These are phyloP conservation scores for Pagetopsis macropterus DNA, from an alignment of 2,797 vertebrate species.

Conservation along the genomic window DNA sequence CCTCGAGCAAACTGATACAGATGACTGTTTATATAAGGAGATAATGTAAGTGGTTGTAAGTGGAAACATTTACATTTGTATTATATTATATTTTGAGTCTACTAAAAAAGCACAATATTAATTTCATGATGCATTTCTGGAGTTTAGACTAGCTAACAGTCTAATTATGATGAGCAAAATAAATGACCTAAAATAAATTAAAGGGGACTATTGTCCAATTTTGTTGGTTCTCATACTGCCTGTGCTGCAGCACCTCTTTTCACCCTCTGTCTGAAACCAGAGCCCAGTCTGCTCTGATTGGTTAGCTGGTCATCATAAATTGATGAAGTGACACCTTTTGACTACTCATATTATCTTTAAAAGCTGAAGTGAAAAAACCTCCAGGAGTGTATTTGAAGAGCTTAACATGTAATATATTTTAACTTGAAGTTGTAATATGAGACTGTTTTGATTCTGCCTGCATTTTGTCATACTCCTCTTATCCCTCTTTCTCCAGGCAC, in stretches of 20 bases:
- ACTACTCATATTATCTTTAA: neutral
- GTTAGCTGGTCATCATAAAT: too few species aligned
- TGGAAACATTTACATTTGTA: neutral
- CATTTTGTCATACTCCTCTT: neutral
- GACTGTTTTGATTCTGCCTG: neutral
- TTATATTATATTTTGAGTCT: neutral
- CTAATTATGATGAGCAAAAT: neutral
- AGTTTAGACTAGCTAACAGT: neutral
- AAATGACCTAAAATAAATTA: too few species aligned
- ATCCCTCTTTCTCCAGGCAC: slow-evolving; percentile 83
- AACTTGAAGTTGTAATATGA: neutral
- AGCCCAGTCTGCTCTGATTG: too few species aligned
- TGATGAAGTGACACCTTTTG: neutral
- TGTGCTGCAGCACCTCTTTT: too few species aligned
- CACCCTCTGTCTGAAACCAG: too few species aligned
- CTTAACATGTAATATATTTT: neutral
- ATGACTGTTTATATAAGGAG: neutral
- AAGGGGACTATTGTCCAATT: too few species aligned
- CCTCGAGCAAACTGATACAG: neutral
- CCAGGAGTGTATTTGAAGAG: neutral
- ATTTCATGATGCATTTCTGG: neutral
- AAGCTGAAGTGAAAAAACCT: neutral
- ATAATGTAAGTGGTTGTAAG: neutral
- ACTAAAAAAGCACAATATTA: neutral
- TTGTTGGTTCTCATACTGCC: too few species aligned